These are phyloP conservation scores for Trichogramma dendrolimi DNA, from an alignment of 2,888 invertebrate genomes.

Conservation along the genomic window DNA sequence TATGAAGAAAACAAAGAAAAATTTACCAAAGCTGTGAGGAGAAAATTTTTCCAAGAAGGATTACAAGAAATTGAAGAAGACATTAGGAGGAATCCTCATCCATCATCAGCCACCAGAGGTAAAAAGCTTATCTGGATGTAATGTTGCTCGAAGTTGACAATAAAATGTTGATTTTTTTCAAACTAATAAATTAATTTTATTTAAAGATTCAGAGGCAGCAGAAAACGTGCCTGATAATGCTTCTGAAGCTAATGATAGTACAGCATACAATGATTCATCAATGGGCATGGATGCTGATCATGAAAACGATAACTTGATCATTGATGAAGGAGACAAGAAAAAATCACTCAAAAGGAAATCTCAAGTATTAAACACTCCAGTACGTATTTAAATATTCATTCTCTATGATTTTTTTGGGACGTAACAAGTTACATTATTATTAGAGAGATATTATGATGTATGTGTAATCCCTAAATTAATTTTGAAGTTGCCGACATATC, in stretches of 20 bases:
- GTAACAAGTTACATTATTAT: slow-evolving; percentile 15
- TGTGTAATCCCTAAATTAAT: slow-evolving; percentile 42
- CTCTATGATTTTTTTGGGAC: slow-evolving; percentile 8
- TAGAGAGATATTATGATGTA: slow-evolving; percentile 17
- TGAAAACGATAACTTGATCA: slow-evolving; percentile 45
- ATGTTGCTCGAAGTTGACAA: background rate
- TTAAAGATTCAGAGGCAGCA: slow-evolving; percentile 10
- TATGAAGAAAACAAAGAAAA: slow-evolving; percentile 78
- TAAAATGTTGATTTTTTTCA: slow-evolving; percentile 1
- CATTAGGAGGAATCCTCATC: slow-evolving; percentile 53
- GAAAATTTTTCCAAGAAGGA: slow-evolving; percentile 82
- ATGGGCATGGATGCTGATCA: slow-evolving; percentile 40
- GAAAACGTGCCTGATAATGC: slow-evolving; percentile 28
- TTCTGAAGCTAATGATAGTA: slow-evolving; percentile 30
- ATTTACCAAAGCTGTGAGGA: slow-evolving; percentile 73
- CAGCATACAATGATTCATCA: slow-evolving; percentile 29
- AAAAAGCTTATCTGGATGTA: slow-evolving; percentile 2
- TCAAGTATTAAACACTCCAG: slow-evolving; percentile 37
- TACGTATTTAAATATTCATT: slow-evolving; percentile 31
- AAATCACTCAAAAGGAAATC: slow-evolving; percentile 45
- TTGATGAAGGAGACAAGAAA: slow-evolving; percentile 49
- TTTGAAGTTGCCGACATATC: slow-evolving; percentile 54
- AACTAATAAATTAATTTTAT: slow-evolving; percentile 4
- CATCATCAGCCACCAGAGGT: slow-evolving; percentile 25
- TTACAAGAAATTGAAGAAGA: slow-evolving; percentile 83